Evolutionary conservation across 2,888 invertebrate species (phyloP).

Genomic region (Scaptomyza caliginosa): DNA sequence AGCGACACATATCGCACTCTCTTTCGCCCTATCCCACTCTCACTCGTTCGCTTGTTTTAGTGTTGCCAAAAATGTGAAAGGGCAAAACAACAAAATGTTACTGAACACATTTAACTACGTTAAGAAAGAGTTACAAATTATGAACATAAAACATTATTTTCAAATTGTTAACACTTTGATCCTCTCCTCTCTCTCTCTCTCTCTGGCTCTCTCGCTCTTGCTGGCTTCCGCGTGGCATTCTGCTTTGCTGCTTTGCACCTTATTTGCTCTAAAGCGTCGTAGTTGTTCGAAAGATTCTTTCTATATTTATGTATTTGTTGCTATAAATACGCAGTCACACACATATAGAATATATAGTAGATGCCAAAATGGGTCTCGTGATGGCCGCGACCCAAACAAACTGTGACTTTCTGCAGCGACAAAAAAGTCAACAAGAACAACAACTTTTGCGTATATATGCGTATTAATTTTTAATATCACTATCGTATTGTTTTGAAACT

Average conservation of each 20-base stretch:
- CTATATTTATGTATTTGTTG: slow-evolving; percentile 72
- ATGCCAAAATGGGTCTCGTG: slow-evolving; percentile 65
- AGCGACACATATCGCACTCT: slow-evolving; percentile 22
- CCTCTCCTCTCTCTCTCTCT: neutral
- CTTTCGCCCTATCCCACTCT: no score
- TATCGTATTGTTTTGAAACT: neutral
- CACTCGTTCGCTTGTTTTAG: neutral
- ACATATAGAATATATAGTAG: slow-evolving; percentile 13
- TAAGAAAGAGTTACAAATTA: neutral
- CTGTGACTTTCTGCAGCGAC: slow-evolving; percentile 32
- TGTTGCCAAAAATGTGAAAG: neutral
- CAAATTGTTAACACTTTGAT: slow-evolving; percentile 7
- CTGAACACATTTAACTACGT: neutral
- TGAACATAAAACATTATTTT: neutral
- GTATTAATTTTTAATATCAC: neutral
- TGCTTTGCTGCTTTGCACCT: slow-evolving; percentile 53
- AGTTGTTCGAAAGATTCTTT: slow-evolving; percentile 49
- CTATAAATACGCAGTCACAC: slow-evolving; percentile 61
- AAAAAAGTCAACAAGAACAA: no score
- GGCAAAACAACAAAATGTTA: neutral
- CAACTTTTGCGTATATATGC: neutral
- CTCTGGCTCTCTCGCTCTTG: slow-evolving; percentile 9
- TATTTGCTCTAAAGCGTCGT: slow-evolving; percentile 49
- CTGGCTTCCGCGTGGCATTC: slow-evolving; percentile 72
- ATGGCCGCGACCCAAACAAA: slow-evolving; percentile 58